Conservation (phyloP, 2,797 vertebrate genomes). For the Crypturellus tataupa region DNA sequence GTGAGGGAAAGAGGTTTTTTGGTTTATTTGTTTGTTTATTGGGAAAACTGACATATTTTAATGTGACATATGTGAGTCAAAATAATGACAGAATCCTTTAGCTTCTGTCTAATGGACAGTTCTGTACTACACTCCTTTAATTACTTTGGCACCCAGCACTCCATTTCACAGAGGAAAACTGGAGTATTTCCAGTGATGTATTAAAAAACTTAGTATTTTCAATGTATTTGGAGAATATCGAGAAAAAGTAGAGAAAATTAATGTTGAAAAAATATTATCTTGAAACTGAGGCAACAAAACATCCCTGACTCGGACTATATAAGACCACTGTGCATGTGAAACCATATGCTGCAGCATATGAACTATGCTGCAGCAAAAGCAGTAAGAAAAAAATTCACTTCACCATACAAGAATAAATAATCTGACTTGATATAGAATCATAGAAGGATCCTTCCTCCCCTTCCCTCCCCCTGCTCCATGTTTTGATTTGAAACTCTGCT, state of each 20-base stretch:
- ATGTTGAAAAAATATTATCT: not conserved
- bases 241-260: not conserved
- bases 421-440: slow-evolving; percentile 6
- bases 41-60: not conserved
- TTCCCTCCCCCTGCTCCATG: not conserved
- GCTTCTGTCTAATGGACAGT: not conserved
- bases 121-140: not conserved
- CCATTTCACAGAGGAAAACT: not conserved
- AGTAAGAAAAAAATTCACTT: not conserved
- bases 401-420: slow-evolving; percentile 1
- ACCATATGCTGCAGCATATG: not conserved
- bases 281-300: not conserved
- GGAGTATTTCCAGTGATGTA: not conserved
- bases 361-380: not conserved
- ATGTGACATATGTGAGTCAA: not conserved
- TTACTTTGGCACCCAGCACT: not conserved
- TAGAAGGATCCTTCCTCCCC: not conserved
- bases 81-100: not conserved
- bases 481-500: slow-evolving; percentile 57
- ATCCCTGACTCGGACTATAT: not conserved
- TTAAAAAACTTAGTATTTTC: not conserved
- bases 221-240: not conserved
- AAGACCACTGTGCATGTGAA: not conserved
- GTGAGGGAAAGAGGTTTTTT: not conserved
- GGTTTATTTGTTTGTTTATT: not conserved